Evolutionary conservation across 2,797 vertebrate genomes (phyloP).

Genomic region (Cyclopterus lumpus): DNA sequence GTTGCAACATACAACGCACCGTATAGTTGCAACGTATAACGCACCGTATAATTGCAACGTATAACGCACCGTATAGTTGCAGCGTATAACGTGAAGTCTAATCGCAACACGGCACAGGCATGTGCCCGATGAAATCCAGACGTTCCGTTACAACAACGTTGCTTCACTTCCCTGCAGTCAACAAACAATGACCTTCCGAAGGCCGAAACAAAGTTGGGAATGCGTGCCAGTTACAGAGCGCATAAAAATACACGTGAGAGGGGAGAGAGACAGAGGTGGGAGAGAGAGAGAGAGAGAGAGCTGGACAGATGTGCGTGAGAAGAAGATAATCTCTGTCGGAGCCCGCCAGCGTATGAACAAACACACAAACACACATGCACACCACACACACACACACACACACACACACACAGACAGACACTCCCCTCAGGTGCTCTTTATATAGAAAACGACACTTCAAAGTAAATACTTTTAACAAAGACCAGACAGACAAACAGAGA

Average conservation of each 20-base stretch:
- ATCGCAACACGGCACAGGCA: too few relatives aligned
- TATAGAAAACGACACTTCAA: constrained; percentile 65
- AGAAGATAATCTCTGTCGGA: constrained; percentile 62
- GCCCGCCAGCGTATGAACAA: constrained; percentile 27
- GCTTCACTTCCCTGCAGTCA: too few relatives aligned
- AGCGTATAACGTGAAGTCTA: too few relatives aligned
- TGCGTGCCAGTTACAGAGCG: too few relatives aligned
- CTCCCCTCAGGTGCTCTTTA: constrained; percentile 56
- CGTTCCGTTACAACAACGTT: too few relatives aligned
- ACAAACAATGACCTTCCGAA: too few relatives aligned
- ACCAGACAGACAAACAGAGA: constrained; percentile 39
- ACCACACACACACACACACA: constrained; percentile 9
- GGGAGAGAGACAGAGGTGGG: neutral
- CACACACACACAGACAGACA: neutral
- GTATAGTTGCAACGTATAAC: too few relatives aligned
- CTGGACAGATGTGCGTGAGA: constrained; percentile 66
- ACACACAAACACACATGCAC: constrained; percentile 25
- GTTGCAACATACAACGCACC: too few relatives aligned
- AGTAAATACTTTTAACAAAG: constrained; percentile 66
- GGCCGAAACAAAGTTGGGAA: too few relatives aligned
- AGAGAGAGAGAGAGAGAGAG: constrained; percentile 44
- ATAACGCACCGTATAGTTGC: too few relatives aligned
- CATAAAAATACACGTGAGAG: neutral
- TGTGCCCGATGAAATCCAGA: too few relatives aligned
- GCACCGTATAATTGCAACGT: too few relatives aligned